phyloP scores from a whole-genome alignment of 2,113 vertebrate species.

The Sapajus apella region DNA sequence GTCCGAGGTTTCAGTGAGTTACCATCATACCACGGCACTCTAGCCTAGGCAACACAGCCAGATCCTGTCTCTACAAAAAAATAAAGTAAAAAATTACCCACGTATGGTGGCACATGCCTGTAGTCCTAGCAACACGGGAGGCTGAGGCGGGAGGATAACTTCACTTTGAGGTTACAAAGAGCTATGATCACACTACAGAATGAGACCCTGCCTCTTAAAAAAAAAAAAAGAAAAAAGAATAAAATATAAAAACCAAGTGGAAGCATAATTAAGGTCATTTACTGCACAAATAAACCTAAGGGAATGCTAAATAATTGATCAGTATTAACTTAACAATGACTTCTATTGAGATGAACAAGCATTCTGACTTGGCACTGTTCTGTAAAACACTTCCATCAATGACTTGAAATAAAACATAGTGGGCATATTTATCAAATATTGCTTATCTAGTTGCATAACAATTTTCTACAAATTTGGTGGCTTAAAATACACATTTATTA shows the following conservation, averaged over 20 bases:
- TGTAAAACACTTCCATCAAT: neutral
- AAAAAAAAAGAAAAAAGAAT: too few species aligned
- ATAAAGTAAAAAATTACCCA: neutral
- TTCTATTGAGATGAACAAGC: neutral
- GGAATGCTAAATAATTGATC: neutral
- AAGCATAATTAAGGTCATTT: slow-evolving; percentile 17
- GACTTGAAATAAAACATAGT: neutral
- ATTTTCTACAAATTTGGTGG: neutral
- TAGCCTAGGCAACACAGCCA: neutral
- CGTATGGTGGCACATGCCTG: too few species aligned
- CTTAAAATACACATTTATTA: neutral
- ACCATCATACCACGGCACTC: neutral
- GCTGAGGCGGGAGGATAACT: too few species aligned
- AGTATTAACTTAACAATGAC: neutral
- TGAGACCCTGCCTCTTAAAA: too few species aligned
- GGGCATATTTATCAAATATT: neutral
- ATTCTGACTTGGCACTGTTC: neutral
- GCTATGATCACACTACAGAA: too few species aligned
- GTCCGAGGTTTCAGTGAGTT: neutral
- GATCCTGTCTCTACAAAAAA: neutral
- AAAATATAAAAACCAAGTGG: neutral
- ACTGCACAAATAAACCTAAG: neutral
- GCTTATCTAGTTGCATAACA: neutral
- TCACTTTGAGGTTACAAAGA: too few species aligned
- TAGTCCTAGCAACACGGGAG: too few species aligned